Evolutionary conservation across 2,888 invertebrate genomes (phyloP).

Genomic region (Brachyopa scutellaris): DNA sequence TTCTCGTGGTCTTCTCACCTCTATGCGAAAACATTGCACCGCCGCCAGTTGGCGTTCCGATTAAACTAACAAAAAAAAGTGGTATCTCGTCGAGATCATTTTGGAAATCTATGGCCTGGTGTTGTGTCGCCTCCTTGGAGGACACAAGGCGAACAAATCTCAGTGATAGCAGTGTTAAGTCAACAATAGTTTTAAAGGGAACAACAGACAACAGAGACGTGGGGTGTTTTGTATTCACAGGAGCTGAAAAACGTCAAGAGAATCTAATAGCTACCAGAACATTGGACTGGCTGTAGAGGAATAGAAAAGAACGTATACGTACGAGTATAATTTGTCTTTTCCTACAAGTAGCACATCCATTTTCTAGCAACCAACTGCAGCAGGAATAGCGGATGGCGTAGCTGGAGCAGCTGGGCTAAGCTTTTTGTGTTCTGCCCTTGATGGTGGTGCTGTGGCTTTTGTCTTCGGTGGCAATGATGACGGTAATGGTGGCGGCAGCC

Average conservation of each 20-base stretch:
- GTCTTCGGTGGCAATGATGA: slow-evolving; percentile 70
- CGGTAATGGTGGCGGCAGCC: slow-evolving; percentile 63
- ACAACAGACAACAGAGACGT: slow-evolving; percentile 49
- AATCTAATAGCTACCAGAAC: slow-evolving; percentile 64
- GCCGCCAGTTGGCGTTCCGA: slow-evolving; percentile 41
- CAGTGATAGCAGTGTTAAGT: slow-evolving; percentile 68
- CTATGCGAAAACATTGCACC: slow-evolving; percentile 58
- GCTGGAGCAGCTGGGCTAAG: slow-evolving; percentile 56
- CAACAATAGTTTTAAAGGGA: slow-evolving; percentile 62
- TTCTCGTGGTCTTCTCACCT: slow-evolving; percentile 63
- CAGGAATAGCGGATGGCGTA: slow-evolving; percentile 18
- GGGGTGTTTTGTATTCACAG: slow-evolving; percentile 34
- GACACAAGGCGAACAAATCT: slow-evolving; percentile 71
- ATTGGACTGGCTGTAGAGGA: slow-evolving; percentile 21
- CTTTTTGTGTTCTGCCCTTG: slow-evolving; percentile 64
- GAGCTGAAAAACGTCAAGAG: slow-evolving; percentile 68
- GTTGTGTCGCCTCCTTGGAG: slow-evolving; percentile 70
- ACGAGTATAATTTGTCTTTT: slow-evolving; percentile 72
- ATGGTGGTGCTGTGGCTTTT: slow-evolving; percentile 58
- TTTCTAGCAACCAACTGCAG: slow-evolving; percentile 52
- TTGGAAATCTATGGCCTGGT: slow-evolving; percentile 71
- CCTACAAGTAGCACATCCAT: slow-evolving; percentile 65
- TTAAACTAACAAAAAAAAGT: slow-evolving; percentile 42
- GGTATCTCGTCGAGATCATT: slow-evolving; percentile 67
- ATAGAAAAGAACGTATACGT: slow-evolving; percentile 61